Percentiles rank a stretch among this genome's conserved stretches.
Evolutionary conservation across 2,113 vertebrate species (phyloP).

Genomic region (Nesoenas mayeri): DNA sequence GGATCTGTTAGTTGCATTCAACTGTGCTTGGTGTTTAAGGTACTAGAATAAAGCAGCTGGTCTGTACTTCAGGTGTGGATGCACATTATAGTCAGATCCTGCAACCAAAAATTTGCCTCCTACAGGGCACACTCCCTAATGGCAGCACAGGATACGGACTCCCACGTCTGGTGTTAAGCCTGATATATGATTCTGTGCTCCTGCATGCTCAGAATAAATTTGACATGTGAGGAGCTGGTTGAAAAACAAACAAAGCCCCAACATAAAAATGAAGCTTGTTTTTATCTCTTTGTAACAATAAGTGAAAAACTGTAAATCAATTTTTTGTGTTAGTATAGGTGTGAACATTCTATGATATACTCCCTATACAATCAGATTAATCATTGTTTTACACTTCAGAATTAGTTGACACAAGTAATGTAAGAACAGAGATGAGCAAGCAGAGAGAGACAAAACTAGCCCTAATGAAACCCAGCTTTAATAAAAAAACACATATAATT

Average conservation of each 20-base stretch:
- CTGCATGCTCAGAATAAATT: not conserved
- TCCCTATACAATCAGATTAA: not conserved
- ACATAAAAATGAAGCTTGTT: not conserved
- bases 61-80: not conserved
- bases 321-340: not conserved
- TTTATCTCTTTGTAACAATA: not conserved
- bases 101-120: not conserved
- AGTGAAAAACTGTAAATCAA: not conserved
- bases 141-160: not conserved
- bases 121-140: not conserved
- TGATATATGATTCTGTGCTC: not conserved
- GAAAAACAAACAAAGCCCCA: not conserved
- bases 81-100: not conserved
- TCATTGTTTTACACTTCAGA: not conserved
- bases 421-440: not conserved
- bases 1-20: not conserved
- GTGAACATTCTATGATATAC: not conserved
- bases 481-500: not conserved
- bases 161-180: not conserved
- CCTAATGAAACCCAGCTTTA: not conserved
- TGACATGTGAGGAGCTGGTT: not conserved
- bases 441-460: not conserved
- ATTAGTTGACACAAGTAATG: not conserved
- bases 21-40: not conserved
- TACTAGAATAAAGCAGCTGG: not conserved